Evolutionary conservation across 2,797 vertebrate species (phyloP), one percentile per base, ranked within the genome.

Genomic region (Enteromius argenteus): DNA sequence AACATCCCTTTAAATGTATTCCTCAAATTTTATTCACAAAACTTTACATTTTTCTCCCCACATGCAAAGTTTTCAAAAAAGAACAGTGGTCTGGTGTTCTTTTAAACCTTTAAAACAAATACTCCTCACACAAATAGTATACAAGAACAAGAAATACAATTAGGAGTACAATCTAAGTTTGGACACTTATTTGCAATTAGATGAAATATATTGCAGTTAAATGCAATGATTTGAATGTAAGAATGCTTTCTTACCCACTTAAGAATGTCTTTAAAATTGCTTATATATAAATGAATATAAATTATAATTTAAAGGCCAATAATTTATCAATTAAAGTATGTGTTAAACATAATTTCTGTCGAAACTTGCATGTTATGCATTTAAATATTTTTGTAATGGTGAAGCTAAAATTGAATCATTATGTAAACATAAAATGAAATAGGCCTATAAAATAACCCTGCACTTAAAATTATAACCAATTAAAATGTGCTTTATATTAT

Each of bases 51-150:
- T 69, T 69, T 17, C 71, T 32, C 56, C 23, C 64, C 30, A 81
- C 56, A 79, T 32, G 81, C 73, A 84, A 42, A 87, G 8, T 5
- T 21, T 67, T 37, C 14, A 49, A 49, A 49, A 37, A 11, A n/a
- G 4, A 67, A 21, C 5, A 0, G 1, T 21, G 37, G 35, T 5
- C 35, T 67, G 11, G 23, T 23, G 5, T 23, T 42, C 21, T 53
- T 53, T 56, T 21, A n/a, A 8, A n/a, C 51, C n/a, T 56, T 21
- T 53, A 53, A 53, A 53, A 46, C 44, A 46, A 3, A n/a, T 56
- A n/a, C 21, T 56, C 2, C 51, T 10, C 19, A 49, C 46, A 49
- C 15, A 53, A 53, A 53, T 53, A 27, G 11, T 13, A 23, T 53
- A 53, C 19, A 58, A 58, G 56, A 58, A 13, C 4, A 60, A 60